These are phyloP conservation scores for Atlantisia rogersi DNA, from an alignment of 2,113 vertebrate genomes.

Conservation along the genomic window DNA sequence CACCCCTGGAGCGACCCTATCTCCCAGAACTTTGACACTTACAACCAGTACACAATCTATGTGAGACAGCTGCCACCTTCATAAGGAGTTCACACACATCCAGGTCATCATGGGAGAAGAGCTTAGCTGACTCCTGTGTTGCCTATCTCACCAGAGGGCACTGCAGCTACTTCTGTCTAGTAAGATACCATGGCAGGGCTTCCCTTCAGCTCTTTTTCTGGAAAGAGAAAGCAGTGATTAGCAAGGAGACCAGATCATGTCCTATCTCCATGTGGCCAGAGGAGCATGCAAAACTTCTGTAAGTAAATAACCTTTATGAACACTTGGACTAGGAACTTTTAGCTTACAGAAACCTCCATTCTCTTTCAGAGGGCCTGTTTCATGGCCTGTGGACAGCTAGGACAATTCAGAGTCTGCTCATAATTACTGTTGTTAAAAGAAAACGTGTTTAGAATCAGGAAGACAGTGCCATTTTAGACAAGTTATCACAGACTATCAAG, in stretches of 20 bases:
- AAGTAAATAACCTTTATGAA: not conserved
- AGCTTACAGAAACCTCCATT: not conserved
- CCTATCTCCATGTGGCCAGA: not conserved
- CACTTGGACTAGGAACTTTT: not conserved
- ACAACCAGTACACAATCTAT: not conserved
- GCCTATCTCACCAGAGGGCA: not conserved
- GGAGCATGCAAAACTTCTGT: not conserved
- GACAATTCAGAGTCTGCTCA: not conserved
- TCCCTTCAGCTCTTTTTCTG: not conserved
- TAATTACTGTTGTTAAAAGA: not conserved
- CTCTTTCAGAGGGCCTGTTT: not conserved
- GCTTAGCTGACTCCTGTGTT: not conserved
- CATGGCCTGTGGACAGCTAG: not conserved
- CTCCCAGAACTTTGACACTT: not conserved
- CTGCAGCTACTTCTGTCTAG: not conserved
- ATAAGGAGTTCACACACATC: accelerated
- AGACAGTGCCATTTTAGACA: not conserved
- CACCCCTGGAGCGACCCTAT: not conserved
- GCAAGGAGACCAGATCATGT: not conserved
- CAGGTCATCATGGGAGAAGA: not conserved
- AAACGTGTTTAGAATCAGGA: not conserved
- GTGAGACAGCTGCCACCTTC: not conserved
- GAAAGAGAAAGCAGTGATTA: not conserved
- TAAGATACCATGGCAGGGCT: not conserved
- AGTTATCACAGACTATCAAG: not conserved